phyloP scores from a whole-genome alignment of 2,888 invertebrate genomes.

The Augochlorella aurata region DNA sequence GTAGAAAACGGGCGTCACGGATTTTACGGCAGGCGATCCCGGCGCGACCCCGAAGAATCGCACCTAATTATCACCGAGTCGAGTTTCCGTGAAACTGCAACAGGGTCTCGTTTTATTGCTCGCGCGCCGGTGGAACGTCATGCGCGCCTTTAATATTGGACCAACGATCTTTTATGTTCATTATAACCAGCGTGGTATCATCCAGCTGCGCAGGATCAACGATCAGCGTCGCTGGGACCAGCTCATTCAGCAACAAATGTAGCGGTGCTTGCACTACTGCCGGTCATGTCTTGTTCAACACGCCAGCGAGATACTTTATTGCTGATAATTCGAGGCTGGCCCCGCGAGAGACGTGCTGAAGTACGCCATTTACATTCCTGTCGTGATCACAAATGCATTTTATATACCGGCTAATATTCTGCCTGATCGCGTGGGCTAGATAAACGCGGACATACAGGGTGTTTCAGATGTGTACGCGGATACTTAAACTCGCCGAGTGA shows the following conservation, averaged over 20 bases:
- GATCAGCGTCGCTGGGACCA: conserved; percentile 41
- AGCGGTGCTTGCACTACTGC: conserved; percentile 65
- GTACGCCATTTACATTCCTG: conserved; percentile 69
- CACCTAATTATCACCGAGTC: conserved; percentile 41
- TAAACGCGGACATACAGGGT: conserved; percentile 46
- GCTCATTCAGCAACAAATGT: conserved; percentile 65
- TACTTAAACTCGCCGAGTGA: conserved; percentile 1
- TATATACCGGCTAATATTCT: conserved; percentile 68
- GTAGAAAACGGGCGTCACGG: neutral
- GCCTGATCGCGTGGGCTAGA: conserved; percentile 69
- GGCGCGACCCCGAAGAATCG: conserved; percentile 6
- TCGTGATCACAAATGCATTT: conserved; percentile 70
- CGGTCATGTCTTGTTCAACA: conserved; percentile 68
- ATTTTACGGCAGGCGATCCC: conserved; percentile 5
- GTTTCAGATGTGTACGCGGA: conserved; percentile 15
- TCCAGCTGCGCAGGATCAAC: conserved; percentile 53
- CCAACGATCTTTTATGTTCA: conserved; percentile 52
- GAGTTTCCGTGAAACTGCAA: conserved; percentile 15
- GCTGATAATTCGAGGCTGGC: conserved; percentile 66
- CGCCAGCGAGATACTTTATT: conserved; percentile 68
- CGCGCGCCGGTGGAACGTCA: conserved; percentile 1
- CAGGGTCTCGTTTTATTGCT: neutral
- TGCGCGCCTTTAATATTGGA: conserved; percentile 52
- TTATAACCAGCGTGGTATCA: conserved; percentile 52
- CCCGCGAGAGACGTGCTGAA: conserved; percentile 58